These are phyloP conservation scores for Lasioglossum pauxillum DNA, from an alignment of 2,888 invertebrate species.

Conservation along the genomic window DNA sequence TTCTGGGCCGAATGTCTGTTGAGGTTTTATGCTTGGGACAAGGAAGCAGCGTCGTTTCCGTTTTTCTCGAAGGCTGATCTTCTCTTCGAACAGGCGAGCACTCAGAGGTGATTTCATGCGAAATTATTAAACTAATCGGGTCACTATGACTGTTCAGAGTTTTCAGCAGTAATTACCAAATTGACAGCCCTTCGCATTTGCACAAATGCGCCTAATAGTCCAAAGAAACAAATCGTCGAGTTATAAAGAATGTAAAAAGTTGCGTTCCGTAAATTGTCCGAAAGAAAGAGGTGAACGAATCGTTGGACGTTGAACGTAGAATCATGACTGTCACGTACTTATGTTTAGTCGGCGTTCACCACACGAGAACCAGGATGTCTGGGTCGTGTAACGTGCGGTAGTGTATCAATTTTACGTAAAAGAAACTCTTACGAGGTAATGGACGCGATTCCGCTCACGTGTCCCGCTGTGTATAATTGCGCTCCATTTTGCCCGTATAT, in stretches of 20 bases:
- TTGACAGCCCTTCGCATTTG: background rate
- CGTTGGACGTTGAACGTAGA: background rate
- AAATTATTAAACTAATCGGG: background rate
- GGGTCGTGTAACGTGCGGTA: background rate
- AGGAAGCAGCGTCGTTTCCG: background rate
- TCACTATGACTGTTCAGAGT: background rate
- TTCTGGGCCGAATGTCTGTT: background rate
- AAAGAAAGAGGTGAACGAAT: background rate
- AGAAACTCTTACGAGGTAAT: background rate
- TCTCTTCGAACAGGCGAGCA: background rate
- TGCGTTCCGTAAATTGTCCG: background rate
- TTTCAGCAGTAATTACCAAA: background rate
- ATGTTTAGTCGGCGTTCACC: background rate
- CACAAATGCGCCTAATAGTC: background rate
- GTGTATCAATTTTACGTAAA: conserved; percentile 8
- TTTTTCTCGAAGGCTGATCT: background rate
- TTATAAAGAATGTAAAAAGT: background rate
- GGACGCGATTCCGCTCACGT: background rate
- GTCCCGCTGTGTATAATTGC: background rate
- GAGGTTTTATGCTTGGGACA: background rate
- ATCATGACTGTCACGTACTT: conserved; percentile 3
- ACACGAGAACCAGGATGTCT: background rate
- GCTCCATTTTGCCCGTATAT: background rate
- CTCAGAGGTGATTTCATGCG: background rate
- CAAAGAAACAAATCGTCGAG: background rate